Conservation (phyloP, 1,140 invertebrate species). For the Mizuhopecten yessoensis region DNA sequence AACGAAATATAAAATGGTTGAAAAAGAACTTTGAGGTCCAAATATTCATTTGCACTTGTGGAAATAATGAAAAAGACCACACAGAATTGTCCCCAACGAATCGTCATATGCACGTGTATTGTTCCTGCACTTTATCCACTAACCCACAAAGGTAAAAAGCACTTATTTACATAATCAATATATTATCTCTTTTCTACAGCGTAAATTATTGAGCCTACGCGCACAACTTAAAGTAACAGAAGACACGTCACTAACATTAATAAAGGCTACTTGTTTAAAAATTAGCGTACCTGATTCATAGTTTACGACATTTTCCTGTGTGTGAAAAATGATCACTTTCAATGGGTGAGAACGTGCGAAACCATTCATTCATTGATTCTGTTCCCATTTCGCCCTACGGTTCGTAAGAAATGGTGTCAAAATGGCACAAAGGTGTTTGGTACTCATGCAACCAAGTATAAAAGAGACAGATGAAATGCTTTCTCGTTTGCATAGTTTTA, state of each 20-base stretch:
- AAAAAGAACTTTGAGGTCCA: not conserved
- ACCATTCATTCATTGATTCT: not conserved
- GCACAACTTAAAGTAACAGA: too few species aligned
- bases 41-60: too few species aligned
- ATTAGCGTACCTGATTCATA: not conserved
- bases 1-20: not conserved
- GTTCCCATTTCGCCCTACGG: not conserved
- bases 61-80: too few species aligned
- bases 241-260: not conserved
- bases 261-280: constrained; percentile 7
- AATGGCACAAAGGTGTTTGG: not conserved
- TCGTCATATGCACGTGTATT: too few species aligned
- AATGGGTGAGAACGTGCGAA: not conserved
- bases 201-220: too few species aligned
- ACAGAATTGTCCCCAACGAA: too few species aligned
- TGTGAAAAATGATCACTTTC: not conserved
- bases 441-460: not conserved
- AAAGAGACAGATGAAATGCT: not conserved
- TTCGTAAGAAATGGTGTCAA: not conserved
- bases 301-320: not conserved
- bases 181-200: too few species aligned
- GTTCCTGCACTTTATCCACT: too few species aligned
- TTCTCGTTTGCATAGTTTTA: constrained; percentile 17
- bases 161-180: too few species aligned
- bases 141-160: too few species aligned